Base-by-base conservation (phyloP, 2,797 vertebrate species). In the Picus viridis region DNA sequence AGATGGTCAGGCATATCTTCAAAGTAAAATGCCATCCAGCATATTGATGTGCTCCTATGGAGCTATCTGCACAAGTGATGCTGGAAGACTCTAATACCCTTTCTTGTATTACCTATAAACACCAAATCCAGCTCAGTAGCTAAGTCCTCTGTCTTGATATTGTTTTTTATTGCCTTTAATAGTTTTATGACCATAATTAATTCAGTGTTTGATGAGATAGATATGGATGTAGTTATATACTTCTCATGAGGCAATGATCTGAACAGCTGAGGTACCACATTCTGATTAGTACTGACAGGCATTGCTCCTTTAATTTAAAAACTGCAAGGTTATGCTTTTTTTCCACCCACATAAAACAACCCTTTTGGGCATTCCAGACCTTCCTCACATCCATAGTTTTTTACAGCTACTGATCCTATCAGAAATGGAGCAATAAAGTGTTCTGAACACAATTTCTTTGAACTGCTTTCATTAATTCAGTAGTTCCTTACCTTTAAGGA, bases 131-230 rank as follows among this genome's bases (percentile, higher is more conserved):
- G 41, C 63, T 96, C 90, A 88, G 64, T 85, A 91, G 39, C 76
- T 82, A 75, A 86, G 65, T 77, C 77, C 85, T 87, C 56, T 89
- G 58, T 75, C 69, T 75, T 54, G 27, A 77, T 88, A 91, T 92
- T 36, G 88, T 86, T 67, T 87, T 57, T 67, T 45, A 90, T 95
- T 92, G 59, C 49, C 56, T 93, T 69, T 88, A 92, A 88, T 78
- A 67, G 29, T 64, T 90, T 88, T 63, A 69, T 69, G 45, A 59
- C 53, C 27, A 51, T 86, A 89, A 95, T 93, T 97, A 92, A 92
- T 62, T 94, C 51, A 11, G 7, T 75, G 57, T 88, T 94, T 95
- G 80, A 80, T 86, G 70, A 63, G 27, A n/a, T 29, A 8, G 26
- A 39, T 71, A 64, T 58, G 41, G 49, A 26, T 80, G 7, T 84